Evolutionary conservation across 2,888 invertebrate genomes (phyloP).

Genomic region (Tuta absoluta): DNA sequence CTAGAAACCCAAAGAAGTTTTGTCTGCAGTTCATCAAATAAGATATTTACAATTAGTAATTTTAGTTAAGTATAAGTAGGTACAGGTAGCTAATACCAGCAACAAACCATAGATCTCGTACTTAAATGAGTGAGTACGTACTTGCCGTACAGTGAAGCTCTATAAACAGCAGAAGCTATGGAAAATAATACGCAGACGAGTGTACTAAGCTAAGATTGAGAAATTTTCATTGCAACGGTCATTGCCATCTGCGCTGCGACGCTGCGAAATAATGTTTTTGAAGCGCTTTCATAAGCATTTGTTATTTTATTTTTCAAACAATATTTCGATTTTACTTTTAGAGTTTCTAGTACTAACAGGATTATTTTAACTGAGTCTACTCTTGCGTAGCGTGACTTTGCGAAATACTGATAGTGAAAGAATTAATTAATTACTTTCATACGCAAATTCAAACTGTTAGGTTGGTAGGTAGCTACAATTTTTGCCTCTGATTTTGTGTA

Average conservation of each 20-base stretch:
- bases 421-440: too few species aligned
- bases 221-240: slow-evolving; percentile 30
- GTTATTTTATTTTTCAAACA: neutral
- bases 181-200: neutral
- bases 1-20: too few species aligned
- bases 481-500: too few species aligned
- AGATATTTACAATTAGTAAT: too few species aligned
- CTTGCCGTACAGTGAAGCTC: too few species aligned
- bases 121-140: too few species aligned
- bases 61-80: too few species aligned
- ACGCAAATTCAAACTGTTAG: too few species aligned
- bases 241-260: slow-evolving; percentile 22
- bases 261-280: neutral
- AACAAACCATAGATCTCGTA: too few species aligned
- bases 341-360: neutral
- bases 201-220: slow-evolving; percentile 22
- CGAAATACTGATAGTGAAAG: neutral
- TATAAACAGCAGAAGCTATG: neutral
- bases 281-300: neutral
- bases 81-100: too few species aligned
- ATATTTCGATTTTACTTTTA: neutral
- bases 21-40: too few species aligned
- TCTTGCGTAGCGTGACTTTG: neutral
- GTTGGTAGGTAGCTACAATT: too few species aligned
- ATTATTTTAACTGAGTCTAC: neutral